Percentiles rank a stretch among this genome's conserved stretches.
Evolutionary conservation across 2,113 vertebrate genomes (phyloP).

Genomic region (Meleagris gallopavo): DNA sequence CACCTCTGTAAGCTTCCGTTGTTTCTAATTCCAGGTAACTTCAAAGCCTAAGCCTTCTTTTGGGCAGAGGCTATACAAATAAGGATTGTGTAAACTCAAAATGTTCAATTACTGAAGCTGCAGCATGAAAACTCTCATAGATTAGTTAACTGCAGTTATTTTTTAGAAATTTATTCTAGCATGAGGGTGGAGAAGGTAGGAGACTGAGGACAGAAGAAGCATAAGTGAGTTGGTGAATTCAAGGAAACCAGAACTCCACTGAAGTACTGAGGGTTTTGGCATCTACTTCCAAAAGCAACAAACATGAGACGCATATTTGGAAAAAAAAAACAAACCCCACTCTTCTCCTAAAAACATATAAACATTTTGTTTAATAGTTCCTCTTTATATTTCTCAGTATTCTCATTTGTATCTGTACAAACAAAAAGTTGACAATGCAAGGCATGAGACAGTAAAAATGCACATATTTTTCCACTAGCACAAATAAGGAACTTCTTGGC

Average conservation of each 20-base stretch:
- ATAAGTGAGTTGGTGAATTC: not conserved
- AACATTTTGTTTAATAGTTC: not conserved
- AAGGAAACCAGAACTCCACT: not conserved
- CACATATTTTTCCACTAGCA: not conserved
- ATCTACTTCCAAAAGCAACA: not conserved
- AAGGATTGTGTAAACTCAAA: not conserved
- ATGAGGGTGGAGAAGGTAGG: not conserved
- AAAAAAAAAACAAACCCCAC: not conserved
- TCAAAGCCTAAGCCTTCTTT: not conserved
- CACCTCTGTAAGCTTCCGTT: constrained; percentile 10
- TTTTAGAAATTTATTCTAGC: not conserved
- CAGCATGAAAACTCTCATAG: not conserved
- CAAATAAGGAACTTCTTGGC: not conserved
- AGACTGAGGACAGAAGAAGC: not conserved
- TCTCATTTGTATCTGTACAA: not conserved
- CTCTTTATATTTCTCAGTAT: not conserved
- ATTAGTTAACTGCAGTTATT: constrained; percentile 1
- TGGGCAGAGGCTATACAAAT: not conserved
- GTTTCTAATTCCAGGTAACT: constrained; percentile 13
- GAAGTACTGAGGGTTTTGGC: not conserved
- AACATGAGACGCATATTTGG: not conserved
- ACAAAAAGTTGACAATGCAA: not conserved
- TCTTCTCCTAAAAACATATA: not conserved
- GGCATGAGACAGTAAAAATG: constrained; percentile 6
- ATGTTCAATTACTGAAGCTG: not conserved